phyloP scores from a whole-genome alignment of 2,888 invertebrate genomes.

The Pediacus dermestoides region DNA sequence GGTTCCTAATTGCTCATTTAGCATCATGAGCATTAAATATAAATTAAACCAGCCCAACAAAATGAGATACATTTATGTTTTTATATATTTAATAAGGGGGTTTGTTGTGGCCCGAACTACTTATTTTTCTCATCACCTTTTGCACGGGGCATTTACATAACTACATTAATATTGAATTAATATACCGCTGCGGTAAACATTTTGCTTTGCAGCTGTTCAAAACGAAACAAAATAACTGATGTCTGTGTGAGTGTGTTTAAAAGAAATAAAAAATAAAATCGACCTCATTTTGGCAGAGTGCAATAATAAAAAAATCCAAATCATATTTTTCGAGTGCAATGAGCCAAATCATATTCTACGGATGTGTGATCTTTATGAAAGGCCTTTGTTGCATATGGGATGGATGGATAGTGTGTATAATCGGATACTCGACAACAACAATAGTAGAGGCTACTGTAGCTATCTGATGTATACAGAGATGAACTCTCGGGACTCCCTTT shows the following conservation, averaged over 20 bases:
- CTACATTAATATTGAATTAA: slow-evolving; percentile 30
- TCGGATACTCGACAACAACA: slow-evolving; percentile 45
- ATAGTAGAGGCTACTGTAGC: slow-evolving; percentile 42
- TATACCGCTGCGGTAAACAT: slow-evolving; percentile 12
- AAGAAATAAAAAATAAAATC: slow-evolving; percentile 32
- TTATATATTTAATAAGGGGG: too few relatives aligned
- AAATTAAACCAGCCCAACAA: too few relatives aligned
- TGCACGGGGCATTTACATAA: slow-evolving; percentile 19
- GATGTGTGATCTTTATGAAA: slow-evolving; percentile 45
- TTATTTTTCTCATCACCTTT: slow-evolving; percentile 7
- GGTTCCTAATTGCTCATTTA: too few relatives aligned
- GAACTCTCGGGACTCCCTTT: too few relatives aligned
- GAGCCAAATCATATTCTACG: slow-evolving; percentile 50
- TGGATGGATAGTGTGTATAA: too few relatives aligned
- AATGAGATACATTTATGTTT: too few relatives aligned
- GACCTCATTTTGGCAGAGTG: slow-evolving; percentile 39
- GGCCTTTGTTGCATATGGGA: slow-evolving; percentile 40
- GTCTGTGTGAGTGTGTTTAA: too few relatives aligned
- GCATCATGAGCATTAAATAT: too few relatives aligned
- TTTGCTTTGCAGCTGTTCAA: slow-evolving; percentile 9
- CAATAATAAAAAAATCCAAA: slow-evolving; percentile 40
- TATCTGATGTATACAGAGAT: too few relatives aligned
- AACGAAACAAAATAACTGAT: slow-evolving; percentile 1
- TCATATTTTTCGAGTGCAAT: slow-evolving; percentile 48
- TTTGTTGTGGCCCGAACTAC: too few relatives aligned